Conservation (phyloP, 2,113 vertebrate genomes). For the Protobothrops flavoviridis region DNA sequence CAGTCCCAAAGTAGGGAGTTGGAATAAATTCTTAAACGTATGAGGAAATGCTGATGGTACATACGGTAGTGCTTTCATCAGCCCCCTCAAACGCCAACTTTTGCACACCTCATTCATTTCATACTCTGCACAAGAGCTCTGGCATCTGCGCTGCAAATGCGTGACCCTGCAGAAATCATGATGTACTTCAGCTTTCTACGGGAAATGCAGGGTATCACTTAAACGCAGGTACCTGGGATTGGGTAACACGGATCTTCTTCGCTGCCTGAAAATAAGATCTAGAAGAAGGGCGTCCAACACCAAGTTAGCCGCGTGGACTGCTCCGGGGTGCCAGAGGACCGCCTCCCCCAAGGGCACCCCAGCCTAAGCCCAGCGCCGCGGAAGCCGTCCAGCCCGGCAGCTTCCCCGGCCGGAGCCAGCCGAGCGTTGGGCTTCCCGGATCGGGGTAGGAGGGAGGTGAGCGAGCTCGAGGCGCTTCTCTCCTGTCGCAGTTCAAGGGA, state of each 20-base stretch:
- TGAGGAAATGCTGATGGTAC: background rate
- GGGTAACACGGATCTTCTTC: background rate
- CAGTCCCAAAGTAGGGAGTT: background rate
- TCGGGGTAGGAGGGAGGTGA: background rate
- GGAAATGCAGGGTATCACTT: background rate
- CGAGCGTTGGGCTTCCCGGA: background rate
- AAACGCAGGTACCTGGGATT: background rate
- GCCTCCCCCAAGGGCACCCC: background rate
- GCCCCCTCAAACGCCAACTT: background rate
- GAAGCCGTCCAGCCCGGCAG: background rate
- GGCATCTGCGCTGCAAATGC: background rate
- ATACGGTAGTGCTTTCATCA: background rate
- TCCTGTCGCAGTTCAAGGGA: slow-evolving; percentile 60
- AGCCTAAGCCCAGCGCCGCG: background rate
- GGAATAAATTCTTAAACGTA: background rate
- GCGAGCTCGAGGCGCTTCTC: background rate
- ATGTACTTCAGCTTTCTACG: background rate
- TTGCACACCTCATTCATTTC: background rate
- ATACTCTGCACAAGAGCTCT: background rate
- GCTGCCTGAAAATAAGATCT: background rate
- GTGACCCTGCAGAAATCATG: background rate
- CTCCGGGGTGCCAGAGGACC: background rate
- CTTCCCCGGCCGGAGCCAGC: background rate
- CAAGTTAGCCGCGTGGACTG: background rate
- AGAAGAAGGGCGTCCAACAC: background rate